These are phyloP conservation scores for Rhagophthalmus giganteus DNA, from an alignment of 2,888 invertebrate genomes.

Conservation along the genomic window DNA sequence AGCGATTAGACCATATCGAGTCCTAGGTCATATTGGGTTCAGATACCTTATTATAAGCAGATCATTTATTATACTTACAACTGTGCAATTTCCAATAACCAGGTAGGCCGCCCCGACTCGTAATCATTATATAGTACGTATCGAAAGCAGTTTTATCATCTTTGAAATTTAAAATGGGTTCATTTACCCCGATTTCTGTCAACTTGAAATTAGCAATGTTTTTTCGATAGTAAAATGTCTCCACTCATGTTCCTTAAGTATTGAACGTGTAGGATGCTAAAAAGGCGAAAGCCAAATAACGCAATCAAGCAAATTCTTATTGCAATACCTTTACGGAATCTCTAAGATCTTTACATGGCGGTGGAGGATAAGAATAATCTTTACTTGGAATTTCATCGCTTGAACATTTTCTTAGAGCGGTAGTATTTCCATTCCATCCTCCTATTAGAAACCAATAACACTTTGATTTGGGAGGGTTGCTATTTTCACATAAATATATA, in stretches of 20 bases:
- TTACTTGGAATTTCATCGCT: constrained; percentile 22
- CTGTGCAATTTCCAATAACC: constrained; percentile 5
- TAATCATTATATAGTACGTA: background rate
- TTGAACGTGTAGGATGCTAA: background rate
- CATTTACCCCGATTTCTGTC: background rate
- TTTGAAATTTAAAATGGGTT: background rate
- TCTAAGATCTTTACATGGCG: background rate
- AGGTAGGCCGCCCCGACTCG: background rate
- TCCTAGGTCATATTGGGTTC: no score
- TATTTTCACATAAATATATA: constrained; percentile 37
- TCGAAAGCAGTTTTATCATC: background rate
- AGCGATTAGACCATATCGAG: no score
- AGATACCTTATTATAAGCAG: no score
- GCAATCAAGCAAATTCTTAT: background rate
- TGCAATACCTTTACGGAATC: background rate
- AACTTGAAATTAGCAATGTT: background rate
- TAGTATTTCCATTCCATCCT: constrained; percentile 36
- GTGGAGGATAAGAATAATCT: background rate
- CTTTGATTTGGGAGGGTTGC: constrained; percentile 7
- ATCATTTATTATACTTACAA: no score
- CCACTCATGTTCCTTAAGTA: constrained; percentile 3
- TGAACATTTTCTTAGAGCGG: constrained; percentile 42
- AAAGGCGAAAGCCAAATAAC: background rate
- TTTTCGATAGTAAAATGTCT: constrained; percentile 4
- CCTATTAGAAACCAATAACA: constrained; percentile 48